Evolutionary conservation across 1,140 invertebrate species (phyloP).

Genomic region (Aporrectodea caliginosa): DNA sequence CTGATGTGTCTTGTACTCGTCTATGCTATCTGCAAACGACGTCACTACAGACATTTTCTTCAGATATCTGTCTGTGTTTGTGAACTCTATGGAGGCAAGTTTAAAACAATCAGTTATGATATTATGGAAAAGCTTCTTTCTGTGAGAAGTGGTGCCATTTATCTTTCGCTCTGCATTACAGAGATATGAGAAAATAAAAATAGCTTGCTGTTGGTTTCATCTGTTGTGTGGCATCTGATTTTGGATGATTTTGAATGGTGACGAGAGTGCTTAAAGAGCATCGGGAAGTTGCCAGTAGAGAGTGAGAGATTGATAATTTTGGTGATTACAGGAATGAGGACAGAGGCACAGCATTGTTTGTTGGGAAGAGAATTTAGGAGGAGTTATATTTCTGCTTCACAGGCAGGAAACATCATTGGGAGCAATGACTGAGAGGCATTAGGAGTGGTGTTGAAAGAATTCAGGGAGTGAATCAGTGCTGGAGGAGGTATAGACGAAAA

Average conservation of each 20-base stretch:
- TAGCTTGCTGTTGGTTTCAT: neutral
- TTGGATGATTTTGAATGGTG: neutral
- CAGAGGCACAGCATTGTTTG: too few relatives aligned
- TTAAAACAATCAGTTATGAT: neutral
- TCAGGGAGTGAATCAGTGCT: too few relatives aligned
- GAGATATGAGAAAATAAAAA: neutral
- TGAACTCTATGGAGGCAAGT: slow-evolving; percentile 54
- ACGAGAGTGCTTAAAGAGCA: too few relatives aligned
- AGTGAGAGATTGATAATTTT: too few relatives aligned
- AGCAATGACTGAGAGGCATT: too few relatives aligned
- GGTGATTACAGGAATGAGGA: too few relatives aligned
- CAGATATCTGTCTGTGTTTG: slow-evolving; percentile 51
- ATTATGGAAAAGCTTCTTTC: neutral
- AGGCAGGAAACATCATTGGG: too few relatives aligned
- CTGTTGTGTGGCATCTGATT: neutral
- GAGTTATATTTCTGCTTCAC: too few relatives aligned
- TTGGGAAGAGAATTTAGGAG: too few relatives aligned
- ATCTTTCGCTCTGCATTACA: neutral
- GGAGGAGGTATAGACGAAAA: too few relatives aligned
- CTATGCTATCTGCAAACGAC: slow-evolving; percentile 43
- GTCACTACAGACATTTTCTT: slow-evolving; percentile 47
- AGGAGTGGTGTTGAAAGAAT: too few relatives aligned
- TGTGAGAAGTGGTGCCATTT: neutral
- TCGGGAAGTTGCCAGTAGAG: too few relatives aligned
- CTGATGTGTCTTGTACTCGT: slow-evolving; percentile 42